These are phyloP conservation scores for Drosophila biarmipes DNA, from an alignment of 1,140 invertebrate species.

Conservation along the genomic window DNA sequence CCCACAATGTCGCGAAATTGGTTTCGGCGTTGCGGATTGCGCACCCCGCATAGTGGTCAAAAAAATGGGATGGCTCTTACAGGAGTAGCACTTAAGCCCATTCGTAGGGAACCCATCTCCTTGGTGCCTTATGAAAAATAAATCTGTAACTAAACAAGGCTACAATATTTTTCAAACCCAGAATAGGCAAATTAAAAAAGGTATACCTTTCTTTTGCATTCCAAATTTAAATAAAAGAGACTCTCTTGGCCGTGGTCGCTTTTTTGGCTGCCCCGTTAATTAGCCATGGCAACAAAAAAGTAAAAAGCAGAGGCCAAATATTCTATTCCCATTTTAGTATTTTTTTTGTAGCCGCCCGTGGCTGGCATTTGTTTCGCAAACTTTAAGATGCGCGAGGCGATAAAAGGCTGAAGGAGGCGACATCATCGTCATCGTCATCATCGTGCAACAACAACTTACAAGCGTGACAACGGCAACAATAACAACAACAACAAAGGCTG, in stretches of 20 bases:
- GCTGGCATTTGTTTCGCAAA: slow-evolving; percentile 65
- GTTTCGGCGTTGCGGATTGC: slow-evolving; percentile 39
- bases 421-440: slow-evolving; percentile 38
- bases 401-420: slow-evolving; percentile 56
- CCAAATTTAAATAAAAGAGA: background rate
- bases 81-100: background rate
- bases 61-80: background rate
- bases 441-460: slow-evolving; percentile 66
- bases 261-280: slow-evolving; percentile 51
- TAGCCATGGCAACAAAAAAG: slow-evolving; percentile 53
- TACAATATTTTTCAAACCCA: background rate
- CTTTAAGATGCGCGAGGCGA: slow-evolving; percentile 68
- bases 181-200: background rate
- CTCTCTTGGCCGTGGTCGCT: background rate
- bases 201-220: background rate
- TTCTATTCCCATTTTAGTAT: slow-evolving; percentile 43
- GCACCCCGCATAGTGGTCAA: slow-evolving; percentile 37
- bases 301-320: slow-evolving; percentile 18
- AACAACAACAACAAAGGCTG: slow-evolving; percentile 12
- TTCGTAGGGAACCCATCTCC: background rate
- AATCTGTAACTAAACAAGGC: too few species aligned
- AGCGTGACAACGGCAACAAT: slow-evolving; percentile 50
- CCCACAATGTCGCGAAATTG: slow-evolving; percentile 72
- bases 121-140: background rate
- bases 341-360: slow-evolving; percentile 26